Evolutionary conservation across 2,113 vertebrate genomes (phyloP).

Genomic region (Melierax canorus): DNA sequence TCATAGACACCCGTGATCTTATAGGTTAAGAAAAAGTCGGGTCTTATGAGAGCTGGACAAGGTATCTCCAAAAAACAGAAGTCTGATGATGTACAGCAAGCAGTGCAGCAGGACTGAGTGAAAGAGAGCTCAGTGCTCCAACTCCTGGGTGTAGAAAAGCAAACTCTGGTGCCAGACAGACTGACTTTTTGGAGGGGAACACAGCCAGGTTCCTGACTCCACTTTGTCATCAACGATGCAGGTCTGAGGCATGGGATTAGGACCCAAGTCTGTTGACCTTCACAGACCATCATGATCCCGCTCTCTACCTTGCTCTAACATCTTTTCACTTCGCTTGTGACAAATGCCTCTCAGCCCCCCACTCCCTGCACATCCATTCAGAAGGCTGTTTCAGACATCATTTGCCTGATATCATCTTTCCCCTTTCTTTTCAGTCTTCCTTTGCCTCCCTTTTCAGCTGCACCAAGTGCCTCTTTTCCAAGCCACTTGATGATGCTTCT

Average conservation of each 20-base stretch:
- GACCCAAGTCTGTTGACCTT: neutral
- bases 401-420: neutral
- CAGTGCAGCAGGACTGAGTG: neutral
- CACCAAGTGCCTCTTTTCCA: neutral
- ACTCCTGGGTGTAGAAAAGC: neutral
- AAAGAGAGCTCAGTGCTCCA: neutral
- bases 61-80: neutral
- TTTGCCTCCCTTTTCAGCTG: neutral
- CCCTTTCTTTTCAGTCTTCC: neutral
- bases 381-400: neutral
- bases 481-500: neutral
- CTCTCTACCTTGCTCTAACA: neutral
- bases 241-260: neutral
- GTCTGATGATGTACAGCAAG: accelerated
- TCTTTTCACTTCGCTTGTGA: neutral
- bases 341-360: neutral
- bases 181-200: neutral
- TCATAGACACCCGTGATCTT: neutral
- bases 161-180: neutral
- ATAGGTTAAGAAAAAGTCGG: neutral
- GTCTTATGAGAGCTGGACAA: neutral
- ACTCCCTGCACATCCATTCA: neutral
- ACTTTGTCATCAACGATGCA: neutral
- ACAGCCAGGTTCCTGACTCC: neutral
- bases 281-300: neutral